phyloP scores from a whole-genome alignment of 2,888 invertebrate species.

The Lycaena phlaeas region DNA sequence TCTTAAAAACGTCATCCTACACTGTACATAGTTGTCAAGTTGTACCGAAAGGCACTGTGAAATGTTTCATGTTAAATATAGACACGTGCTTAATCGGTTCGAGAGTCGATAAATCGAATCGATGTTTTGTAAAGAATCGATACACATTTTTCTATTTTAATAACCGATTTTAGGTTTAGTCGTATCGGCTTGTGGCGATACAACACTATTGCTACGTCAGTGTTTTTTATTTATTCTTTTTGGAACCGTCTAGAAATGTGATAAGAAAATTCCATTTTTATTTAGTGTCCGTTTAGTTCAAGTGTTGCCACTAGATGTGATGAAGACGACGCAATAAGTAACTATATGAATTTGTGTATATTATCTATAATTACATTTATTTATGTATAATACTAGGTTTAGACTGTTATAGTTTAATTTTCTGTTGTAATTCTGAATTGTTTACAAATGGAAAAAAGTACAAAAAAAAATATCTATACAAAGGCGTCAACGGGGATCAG shows the following conservation, averaged over 20 bases:
- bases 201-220: not conserved
- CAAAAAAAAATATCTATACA: not conserved
- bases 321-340: slow-evolving; percentile 60
- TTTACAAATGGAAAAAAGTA: slow-evolving; percentile 9
- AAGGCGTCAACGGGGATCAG: not conserved
- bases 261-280: slow-evolving; percentile 62
- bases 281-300: slow-evolving; percentile 31
- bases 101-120: not conserved
- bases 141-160: not conserved
- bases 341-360: slow-evolving; percentile 39
- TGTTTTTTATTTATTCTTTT: not conserved
- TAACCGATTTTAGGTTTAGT: slow-evolving; percentile 3
- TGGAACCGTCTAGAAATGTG: slow-evolving; percentile 36
- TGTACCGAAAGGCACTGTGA: not conserved
- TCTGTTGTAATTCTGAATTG: slow-evolving; percentile 8
- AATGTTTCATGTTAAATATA: not conserved
- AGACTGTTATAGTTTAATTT: slow-evolving; percentile 17
- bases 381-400: slow-evolving; percentile 23
- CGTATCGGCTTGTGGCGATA: too few relatives aligned
- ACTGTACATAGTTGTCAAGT: not conserved
- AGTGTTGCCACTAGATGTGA: slow-evolving; percentile 30
- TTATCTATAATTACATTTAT: slow-evolving; percentile 22
- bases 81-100: slow-evolving; percentile 1
- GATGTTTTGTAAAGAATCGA: not conserved
- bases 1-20: not conserved